phyloP scores from a whole-genome alignment of 1,140 invertebrate genomes.

The Campoletis sonorensis region DNA sequence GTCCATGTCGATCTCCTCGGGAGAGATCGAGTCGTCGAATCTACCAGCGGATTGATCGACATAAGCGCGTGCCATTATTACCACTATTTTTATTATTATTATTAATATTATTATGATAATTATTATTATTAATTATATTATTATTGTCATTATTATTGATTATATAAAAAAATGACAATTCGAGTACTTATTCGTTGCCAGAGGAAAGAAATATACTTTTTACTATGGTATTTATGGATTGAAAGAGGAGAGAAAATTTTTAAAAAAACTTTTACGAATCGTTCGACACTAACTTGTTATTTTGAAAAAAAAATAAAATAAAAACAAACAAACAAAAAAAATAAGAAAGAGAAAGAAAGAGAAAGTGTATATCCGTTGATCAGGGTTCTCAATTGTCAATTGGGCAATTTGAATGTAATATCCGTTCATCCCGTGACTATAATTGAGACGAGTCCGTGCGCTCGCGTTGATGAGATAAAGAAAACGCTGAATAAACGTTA shows the following conservation, averaged over 20 bases:
- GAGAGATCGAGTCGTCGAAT: too few relatives aligned
- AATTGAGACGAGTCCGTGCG: not conserved
- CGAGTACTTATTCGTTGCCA: conserved; percentile 9
- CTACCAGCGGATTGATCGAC: too few relatives aligned
- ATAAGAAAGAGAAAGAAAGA: not conserved
- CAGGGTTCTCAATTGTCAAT: conserved; percentile 20
- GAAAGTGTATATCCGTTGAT: conserved; percentile 27
- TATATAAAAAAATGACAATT: not conserved
- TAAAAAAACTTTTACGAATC: not conserved
- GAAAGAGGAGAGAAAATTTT: not conserved
- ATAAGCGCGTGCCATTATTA: too few relatives aligned
- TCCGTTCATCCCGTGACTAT: conserved; percentile 22
- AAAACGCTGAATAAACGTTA: conserved; percentile 17
- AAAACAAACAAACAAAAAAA: not conserved
- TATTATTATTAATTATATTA: too few relatives aligned
- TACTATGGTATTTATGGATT: conserved; percentile 6
- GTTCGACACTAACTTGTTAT: conserved; percentile 18
- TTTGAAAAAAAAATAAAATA: not conserved
- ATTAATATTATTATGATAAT: too few relatives aligned
- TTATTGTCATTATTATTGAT: not conserved
- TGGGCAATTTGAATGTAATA: not conserved
- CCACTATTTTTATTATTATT: not conserved
- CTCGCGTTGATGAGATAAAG: conserved; percentile 15
- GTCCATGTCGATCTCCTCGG: too few relatives aligned
- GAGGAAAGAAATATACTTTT: not conserved